Percentiles rank a stretch among this genome's conserved stretches.
Evolutionary conservation across 2,797 vertebrate genomes (phyloP).

Genomic region (Enteromius treurensis): DNA sequence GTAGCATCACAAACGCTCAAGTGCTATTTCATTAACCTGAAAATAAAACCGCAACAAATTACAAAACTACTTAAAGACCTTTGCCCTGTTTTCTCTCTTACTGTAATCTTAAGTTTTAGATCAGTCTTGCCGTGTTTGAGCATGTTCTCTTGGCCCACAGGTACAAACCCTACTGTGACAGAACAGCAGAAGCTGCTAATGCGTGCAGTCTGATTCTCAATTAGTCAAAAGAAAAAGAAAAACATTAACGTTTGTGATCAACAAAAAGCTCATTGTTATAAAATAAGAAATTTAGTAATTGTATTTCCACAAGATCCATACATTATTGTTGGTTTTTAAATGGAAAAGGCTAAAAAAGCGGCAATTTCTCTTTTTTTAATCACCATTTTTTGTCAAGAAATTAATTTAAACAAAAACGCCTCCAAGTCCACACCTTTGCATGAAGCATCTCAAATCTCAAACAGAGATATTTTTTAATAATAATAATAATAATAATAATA

Average conservation of each 20-base stretch:
- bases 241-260: background rate
- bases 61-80: background rate
- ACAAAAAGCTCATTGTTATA: background rate
- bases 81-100: constrained; percentile 25
- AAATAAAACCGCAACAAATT: background rate
- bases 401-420: constrained; percentile 17
- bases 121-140: constrained; percentile 48
- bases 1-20: background rate
- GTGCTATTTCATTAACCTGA: background rate
- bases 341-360: background rate
- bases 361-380: background rate
- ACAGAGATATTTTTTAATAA: constrained; percentile 13
- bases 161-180: constrained; percentile 87
- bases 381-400: background rate
- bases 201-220: background rate
- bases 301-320: background rate
- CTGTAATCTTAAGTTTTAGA: constrained; percentile 24
- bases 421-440: background rate
- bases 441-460: background rate
- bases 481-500: background rate
- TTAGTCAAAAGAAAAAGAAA: background rate
- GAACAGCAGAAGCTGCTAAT: constrained; percentile 87
- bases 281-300: background rate
- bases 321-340: background rate
- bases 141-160: constrained; percentile 70